Percentiles rank a stretch among this genome's conserved stretches.
Conservation (phyloP, 2,888 invertebrate genomes). For the Ischnus inquisitorius region DNA sequence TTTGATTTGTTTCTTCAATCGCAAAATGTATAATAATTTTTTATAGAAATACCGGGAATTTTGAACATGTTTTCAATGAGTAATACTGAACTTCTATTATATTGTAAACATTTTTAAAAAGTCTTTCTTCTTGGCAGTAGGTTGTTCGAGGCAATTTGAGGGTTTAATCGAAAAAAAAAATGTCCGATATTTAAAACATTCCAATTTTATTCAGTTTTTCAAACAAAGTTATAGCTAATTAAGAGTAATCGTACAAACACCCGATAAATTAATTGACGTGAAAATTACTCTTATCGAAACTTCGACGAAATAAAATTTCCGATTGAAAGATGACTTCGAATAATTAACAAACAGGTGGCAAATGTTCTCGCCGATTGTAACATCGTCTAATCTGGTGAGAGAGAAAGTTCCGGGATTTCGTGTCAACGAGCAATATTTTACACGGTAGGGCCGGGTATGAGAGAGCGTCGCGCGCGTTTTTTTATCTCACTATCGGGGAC, state of each 20-base stretch:
- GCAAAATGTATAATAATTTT: no score
- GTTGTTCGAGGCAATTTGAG: no score
- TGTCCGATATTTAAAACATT: neutral
- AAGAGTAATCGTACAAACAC: no score
- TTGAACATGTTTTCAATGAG: no score
- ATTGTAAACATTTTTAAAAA: no score
- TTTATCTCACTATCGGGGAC: slow-evolving; percentile 55
- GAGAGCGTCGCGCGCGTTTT: slow-evolving; percentile 44
- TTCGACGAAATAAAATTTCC: neutral
- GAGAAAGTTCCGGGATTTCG: slow-evolving; percentile 66
- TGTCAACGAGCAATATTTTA: slow-evolving; percentile 73
- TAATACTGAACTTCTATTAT: no score
- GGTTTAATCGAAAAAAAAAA: neutral
- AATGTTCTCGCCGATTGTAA: neutral
- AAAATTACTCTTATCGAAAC: neutral
- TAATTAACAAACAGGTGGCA: neutral
- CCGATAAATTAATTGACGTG: neutral
- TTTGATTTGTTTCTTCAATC: no score
- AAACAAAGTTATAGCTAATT: no score
- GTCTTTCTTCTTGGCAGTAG: neutral
- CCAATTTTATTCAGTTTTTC: neutral
- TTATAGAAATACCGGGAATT: no score
- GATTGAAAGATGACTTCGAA: neutral
- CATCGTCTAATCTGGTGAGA: slow-evolving; percentile 7
- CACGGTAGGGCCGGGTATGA: slow-evolving; percentile 15